Evolutionary conservation across 2,113 vertebrate species (phyloP), one percentile per base, ranked within the genome.

Genomic region (Rhea americana): DNA sequence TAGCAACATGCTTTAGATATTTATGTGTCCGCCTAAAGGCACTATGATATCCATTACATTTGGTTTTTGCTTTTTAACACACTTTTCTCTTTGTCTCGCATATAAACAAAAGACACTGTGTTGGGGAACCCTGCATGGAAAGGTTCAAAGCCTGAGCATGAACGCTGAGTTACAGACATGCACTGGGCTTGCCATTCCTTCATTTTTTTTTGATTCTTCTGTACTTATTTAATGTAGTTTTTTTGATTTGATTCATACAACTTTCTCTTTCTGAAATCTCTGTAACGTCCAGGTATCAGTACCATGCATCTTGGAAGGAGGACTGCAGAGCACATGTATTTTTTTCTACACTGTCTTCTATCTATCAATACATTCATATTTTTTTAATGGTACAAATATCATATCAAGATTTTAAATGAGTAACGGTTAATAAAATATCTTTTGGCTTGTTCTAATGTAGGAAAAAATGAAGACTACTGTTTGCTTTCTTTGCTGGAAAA

Each of bases 291-390:
- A 1, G 24, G 28, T 72, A 6, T 47, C 5, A 17, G 25, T 59
- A 58, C 1, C 3, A 30, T 47, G n/a, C 22, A 19, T 18, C 7
- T 61, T 73, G 67, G 59, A 90, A 77, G 65, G 24, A 80, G 7
- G 73, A 19, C 2, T 73, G 43, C n/a, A 79, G 20, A 35, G 4
- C 4, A 28, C 5, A 10, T 0, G 0, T 32, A 5, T 32, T 82
- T 68, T 85, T 85, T 86, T 26, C 8, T 83, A 11, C 28, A n/a
- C 28, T 16, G 5, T 43, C 35, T 72, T 77, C 62, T 84, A 17
- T 47, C 56, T 65, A 22, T 41, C 18, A 45, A 22, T 66, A 45
- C 41, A 59, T 62, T 24, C 6, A 21, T 32, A n/a, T 68, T 39
- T 61, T 72, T 87, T 76, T 32, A 61, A 71, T 59, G 39, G 11